Evolutionary conservation across 1,140 invertebrate genomes (phyloP).

Genomic region (Oryctes rhinoceros): DNA sequence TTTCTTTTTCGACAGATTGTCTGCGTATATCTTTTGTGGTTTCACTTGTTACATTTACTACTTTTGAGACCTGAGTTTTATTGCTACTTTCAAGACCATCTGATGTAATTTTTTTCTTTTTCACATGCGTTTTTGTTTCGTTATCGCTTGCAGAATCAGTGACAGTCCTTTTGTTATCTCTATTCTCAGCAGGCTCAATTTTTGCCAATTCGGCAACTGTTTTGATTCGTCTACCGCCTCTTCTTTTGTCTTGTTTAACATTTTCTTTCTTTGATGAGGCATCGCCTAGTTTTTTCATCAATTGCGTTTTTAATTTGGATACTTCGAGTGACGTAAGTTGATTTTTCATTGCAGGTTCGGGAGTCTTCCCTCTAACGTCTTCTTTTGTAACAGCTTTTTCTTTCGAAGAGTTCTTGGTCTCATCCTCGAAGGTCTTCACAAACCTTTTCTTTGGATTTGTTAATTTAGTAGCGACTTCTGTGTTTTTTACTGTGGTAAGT

Average conservation of each 20-base stretch:
- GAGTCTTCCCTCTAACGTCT: slow-evolving; percentile 44
- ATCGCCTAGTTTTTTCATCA: slow-evolving; percentile 46
- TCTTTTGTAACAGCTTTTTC: slow-evolving; percentile 42
- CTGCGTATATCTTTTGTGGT: too few species aligned
- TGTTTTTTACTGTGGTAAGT: slow-evolving; percentile 36
- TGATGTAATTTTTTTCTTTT: slow-evolving; percentile 20
- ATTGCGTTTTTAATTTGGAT: slow-evolving; percentile 46
- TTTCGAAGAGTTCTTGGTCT: slow-evolving; percentile 40
- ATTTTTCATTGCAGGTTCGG: slow-evolving; percentile 37
- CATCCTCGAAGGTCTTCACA: slow-evolving; percentile 58
- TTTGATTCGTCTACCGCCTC: not conserved
- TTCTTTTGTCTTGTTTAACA: too few species aligned
- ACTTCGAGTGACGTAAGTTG: slow-evolving; percentile 42
- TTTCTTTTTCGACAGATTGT: not conserved
- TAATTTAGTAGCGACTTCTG: slow-evolving; percentile 51
- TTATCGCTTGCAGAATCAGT: not conserved
- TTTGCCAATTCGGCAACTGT: not conserved
- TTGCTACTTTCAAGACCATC: not conserved
- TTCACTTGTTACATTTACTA: not conserved
- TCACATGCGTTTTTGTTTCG: not conserved
- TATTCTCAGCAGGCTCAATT: not conserved
- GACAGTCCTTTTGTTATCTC: slow-evolving; percentile 17
- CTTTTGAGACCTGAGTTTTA: slow-evolving; percentile 6
- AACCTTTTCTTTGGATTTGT: slow-evolving; percentile 58
- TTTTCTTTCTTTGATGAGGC: not conserved